Conservation (phyloP, 1,140 invertebrate genomes). For the Leptinotarsa undecemlineata region DNA sequence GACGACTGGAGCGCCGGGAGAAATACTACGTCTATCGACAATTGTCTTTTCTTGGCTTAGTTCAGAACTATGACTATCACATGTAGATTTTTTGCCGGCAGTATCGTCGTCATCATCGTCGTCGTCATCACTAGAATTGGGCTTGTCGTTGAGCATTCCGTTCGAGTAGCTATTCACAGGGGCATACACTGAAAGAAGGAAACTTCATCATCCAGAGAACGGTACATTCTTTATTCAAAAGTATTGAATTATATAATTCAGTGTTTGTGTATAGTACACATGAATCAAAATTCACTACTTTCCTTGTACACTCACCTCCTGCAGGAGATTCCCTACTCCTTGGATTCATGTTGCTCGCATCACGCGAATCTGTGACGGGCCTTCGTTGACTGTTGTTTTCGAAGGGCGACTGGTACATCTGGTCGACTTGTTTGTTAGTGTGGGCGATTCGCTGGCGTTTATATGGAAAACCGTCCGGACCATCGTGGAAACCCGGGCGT, state of each 20-base stretch:
- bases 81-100: constrained; percentile 33
- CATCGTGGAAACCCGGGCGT: constrained; percentile 64
- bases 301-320: constrained; percentile 5
- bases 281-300: too few relatives aligned
- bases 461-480: constrained; percentile 65
- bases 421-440: constrained; percentile 60
- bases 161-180: constrained; percentile 35
- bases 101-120: constrained; percentile 34
- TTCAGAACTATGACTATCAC: constrained; percentile 45
- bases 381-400: constrained; percentile 51
- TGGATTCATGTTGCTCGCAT: constrained; percentile 52
- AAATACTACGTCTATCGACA: constrained; percentile 22
- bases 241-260: too few relatives aligned
- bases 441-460: constrained; percentile 85
- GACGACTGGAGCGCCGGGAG: constrained; percentile 26
- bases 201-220: too few relatives aligned
- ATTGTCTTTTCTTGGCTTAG: constrained; percentile 39
- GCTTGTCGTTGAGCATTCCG: constrained; percentile 40
- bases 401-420: constrained; percentile 16
- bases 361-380: neutral
- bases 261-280: too few relatives aligned
- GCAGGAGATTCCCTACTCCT: constrained; percentile 52
- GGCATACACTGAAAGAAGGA: constrained; percentile 30
- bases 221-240: too few relatives aligned
- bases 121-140: constrained; percentile 51